phyloP scores from a whole-genome alignment of 2,797 vertebrate genomes.

The Neosilurus mollespiculum region DNA sequence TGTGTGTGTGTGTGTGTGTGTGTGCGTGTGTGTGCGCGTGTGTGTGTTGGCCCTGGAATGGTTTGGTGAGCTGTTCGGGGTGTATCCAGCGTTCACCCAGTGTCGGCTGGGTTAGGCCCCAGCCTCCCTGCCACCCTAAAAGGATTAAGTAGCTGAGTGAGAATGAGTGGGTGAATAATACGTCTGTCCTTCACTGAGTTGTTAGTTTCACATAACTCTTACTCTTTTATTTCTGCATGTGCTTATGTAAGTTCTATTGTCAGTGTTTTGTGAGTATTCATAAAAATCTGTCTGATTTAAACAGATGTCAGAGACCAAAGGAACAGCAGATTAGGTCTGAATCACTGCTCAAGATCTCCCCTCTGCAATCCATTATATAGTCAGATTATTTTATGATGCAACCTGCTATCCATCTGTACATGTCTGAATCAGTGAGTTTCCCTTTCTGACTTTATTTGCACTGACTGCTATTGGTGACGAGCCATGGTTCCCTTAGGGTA shows the following conservation, averaged over 20 bases:
- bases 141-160: no score
- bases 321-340: slow-evolving; percentile 5
- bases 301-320: not conserved
- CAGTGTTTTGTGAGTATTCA: slow-evolving; percentile 4
- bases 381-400: slow-evolving; percentile 2
- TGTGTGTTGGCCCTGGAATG: no score
- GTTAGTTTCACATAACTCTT: no score
- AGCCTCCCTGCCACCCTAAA: no score
- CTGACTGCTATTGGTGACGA: slow-evolving; percentile 28
- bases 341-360: not conserved
- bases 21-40: no score
- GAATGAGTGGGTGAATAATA: no score
- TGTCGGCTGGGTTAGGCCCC: no score
- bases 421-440: slow-evolving; percentile 4
- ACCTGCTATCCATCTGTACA: not conserved
- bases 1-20: no score
- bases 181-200: no score
- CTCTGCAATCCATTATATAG: slow-evolving; percentile 6
- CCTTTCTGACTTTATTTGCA: slow-evolving; percentile 15
- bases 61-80: no score
- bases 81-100: no score
- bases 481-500: slow-evolving; percentile 14
- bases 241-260: slow-evolving; percentile 9
- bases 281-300: slow-evolving; percentile 19
- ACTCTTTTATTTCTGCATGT: not conserved